Conservation (phyloP, 2,888 invertebrate genomes). For the Agonopterix subpropinquella region DNA sequence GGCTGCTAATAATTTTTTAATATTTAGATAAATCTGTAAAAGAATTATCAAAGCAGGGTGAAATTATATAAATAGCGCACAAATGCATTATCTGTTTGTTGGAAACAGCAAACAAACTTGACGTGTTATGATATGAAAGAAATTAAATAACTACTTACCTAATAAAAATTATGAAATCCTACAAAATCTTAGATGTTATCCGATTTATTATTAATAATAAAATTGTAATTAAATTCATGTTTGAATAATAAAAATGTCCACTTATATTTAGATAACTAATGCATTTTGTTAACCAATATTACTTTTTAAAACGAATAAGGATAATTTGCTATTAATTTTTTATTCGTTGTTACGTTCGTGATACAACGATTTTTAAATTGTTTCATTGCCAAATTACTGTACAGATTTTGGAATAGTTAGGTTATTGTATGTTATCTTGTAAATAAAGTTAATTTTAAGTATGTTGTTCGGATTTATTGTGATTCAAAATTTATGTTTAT, state of each 20-base stretch:
- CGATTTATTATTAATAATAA: slow-evolving; percentile 21
- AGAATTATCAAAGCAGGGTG: slow-evolving; percentile 48
- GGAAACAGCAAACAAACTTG: slow-evolving; percentile 20
- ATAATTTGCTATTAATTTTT: not conserved
- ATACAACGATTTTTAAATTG: slow-evolving; percentile 25
- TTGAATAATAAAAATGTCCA: slow-evolving; percentile 30
- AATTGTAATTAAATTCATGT: slow-evolving; percentile 24
- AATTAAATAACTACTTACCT: slow-evolving; percentile 1
- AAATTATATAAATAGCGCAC: slow-evolving; percentile 49
- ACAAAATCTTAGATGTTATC: slow-evolving; percentile 29
- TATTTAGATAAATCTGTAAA: slow-evolving; percentile 18
- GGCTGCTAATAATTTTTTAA: slow-evolving; percentile 23
- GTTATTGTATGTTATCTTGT: slow-evolving; percentile 29
- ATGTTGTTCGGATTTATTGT: slow-evolving; percentile 3
- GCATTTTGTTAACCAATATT: not conserved
- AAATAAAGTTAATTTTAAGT: slow-evolving; percentile 30
- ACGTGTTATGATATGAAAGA: slow-evolving; percentile 13
- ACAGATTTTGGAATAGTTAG: slow-evolving; percentile 29
- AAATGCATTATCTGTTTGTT: slow-evolving; percentile 25
- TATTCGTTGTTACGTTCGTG: slow-evolving; percentile 16
- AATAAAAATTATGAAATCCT: slow-evolving; percentile 24
- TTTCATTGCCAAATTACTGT: slow-evolving; percentile 42
- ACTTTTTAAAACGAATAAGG: slow-evolving; percentile 10
- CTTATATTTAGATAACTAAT: slow-evolving; percentile 13
- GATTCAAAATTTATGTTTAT: no score